These are phyloP conservation scores for Podarcis muralis DNA, from an alignment of 2,113 vertebrate species.

Conservation along the genomic window DNA sequence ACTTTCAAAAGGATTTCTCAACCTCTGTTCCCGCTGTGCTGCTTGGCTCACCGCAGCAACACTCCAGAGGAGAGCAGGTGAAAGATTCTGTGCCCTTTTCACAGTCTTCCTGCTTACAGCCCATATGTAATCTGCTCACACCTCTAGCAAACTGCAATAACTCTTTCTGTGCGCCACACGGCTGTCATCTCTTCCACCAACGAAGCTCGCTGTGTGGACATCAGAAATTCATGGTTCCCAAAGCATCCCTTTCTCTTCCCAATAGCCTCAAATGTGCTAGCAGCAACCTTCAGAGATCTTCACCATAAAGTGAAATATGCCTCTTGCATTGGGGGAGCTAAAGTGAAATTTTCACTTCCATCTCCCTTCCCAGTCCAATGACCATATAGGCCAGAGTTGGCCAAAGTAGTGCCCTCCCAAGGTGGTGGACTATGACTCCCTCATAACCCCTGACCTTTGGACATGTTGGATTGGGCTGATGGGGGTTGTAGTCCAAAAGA, in stretches of 20 bases:
- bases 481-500: no score
- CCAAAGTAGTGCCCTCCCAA: not conserved
- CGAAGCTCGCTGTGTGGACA: not conserved
- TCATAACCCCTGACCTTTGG: no score
- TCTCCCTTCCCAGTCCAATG: not conserved
- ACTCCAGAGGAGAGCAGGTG: not conserved
- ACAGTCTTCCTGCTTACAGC: not conserved
- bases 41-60: not conserved
- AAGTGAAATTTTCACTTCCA: not conserved
- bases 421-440: no score
- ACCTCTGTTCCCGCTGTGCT: not conserved
- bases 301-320: not conserved
- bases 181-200: not conserved
- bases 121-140: slow-evolving; percentile 18
- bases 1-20: not conserved
- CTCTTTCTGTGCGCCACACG: not conserved
- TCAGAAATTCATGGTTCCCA: slow-evolving; percentile 13
- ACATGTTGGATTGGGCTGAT: no score
- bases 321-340: not conserved
- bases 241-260: not conserved
- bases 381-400: no score
- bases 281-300: not conserved
- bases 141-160: not conserved
- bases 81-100: not conserved
- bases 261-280: not conserved